Evolutionary conservation across 2,888 invertebrate genomes (phyloP).

Genomic region (Heliconius erato): DNA sequence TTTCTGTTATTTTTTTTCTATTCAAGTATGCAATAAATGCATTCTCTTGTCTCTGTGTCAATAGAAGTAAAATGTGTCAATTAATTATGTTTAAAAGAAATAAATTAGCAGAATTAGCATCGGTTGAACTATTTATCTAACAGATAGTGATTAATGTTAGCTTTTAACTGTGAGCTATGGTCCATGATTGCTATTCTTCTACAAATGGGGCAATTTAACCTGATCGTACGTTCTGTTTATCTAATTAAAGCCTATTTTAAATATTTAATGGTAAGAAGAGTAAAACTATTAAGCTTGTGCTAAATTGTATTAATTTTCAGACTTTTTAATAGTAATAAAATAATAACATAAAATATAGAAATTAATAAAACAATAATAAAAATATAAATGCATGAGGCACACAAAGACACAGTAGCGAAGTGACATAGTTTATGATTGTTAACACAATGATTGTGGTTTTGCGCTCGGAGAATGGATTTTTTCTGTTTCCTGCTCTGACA

Average conservation of each 20-base stretch:
- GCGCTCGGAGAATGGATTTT: not conserved
- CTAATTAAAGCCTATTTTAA: constrained; percentile 36
- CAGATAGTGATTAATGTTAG: constrained; percentile 45
- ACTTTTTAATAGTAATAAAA: not conserved
- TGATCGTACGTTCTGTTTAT: constrained; percentile 40
- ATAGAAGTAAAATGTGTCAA: constrained; percentile 1
- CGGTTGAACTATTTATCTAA: constrained; percentile 36
- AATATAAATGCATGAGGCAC: no score
- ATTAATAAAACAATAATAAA: no score
- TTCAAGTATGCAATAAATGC: no score
- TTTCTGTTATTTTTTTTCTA: no score
- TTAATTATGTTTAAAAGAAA: constrained; percentile 15
- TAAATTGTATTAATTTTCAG: not conserved
- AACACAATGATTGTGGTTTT: no score
- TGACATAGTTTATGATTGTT: no score
- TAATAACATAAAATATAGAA: not conserved
- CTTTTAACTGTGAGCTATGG: constrained; percentile 45
- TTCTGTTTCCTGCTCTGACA: not conserved
- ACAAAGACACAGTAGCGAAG: no score
- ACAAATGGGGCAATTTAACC: constrained; percentile 45
- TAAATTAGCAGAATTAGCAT: constrained; percentile 26
- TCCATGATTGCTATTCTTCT: constrained; percentile 44
- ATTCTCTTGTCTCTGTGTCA: not conserved
- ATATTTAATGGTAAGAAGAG: constrained; percentile 11
- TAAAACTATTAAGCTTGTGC: not conserved